A percentile compares a stretch with the other conserved stretches of the same genome.
phyloP scores from a whole-genome alignment of 2,113 vertebrate genomes.

The Thalassarche chlororhynchos region DNA sequence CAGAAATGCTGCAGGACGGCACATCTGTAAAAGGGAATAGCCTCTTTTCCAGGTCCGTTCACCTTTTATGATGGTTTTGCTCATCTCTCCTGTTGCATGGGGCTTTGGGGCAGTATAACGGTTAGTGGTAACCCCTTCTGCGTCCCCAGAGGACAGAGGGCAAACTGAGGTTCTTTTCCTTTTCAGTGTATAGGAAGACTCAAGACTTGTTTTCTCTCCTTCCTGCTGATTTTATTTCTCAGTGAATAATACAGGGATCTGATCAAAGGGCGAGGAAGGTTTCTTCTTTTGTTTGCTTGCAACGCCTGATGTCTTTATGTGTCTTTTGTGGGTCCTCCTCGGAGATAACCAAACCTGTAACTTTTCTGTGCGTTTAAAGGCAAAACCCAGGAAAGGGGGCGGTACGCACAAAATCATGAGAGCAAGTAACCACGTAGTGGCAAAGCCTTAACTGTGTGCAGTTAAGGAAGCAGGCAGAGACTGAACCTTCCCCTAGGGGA shows the following conservation, averaged over 20 bases:
- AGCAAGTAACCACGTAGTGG: not conserved
- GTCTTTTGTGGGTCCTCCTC: not conserved
- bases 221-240: not conserved
- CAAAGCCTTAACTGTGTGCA: not conserved
- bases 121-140: not conserved
- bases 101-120: fast-evolving
- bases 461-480: not conserved
- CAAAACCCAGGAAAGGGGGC: not conserved
- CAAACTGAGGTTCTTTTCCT: not conserved
- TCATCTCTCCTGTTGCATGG: not conserved
- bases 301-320: not conserved
- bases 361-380: not conserved
- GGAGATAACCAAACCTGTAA: not conserved
- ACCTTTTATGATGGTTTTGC: not conserved
- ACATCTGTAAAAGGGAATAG: not conserved
- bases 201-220: not conserved
- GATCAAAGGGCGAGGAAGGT: not conserved
- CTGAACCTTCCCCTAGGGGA: not conserved
- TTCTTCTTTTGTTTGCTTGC: not conserved
- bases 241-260: not conserved
- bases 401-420: fast-evolving
- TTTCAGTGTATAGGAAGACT: not conserved
- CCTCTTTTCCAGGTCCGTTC: not conserved
- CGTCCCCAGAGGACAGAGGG: not conserved
- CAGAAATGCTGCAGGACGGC: not conserved